Evolutionary conservation across 2,113 vertebrate genomes (phyloP).

Genomic region (Otolemur garnettii): DNA sequence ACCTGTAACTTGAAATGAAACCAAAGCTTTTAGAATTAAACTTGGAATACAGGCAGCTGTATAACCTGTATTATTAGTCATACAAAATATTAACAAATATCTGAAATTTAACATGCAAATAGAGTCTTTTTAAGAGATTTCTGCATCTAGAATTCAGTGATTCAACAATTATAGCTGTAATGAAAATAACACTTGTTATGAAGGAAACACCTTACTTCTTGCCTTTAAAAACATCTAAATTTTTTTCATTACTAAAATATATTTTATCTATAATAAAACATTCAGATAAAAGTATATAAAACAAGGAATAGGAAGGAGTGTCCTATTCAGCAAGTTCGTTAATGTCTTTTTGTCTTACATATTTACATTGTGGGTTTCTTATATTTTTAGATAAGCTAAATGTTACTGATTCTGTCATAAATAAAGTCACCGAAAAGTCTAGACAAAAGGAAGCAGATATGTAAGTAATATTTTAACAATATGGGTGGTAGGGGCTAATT

Average conservation of each 20-base stretch:
- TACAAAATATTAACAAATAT: not conserved
- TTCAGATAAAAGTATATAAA: not conserved
- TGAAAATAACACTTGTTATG: not conserved
- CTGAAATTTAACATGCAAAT: not conserved
- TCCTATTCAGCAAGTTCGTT: not conserved
- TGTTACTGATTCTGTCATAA: slow-evolving; percentile 91
- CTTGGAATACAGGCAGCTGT: slow-evolving; percentile 14
- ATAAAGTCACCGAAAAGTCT: slow-evolving; percentile 90
- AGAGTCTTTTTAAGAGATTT: not conserved
- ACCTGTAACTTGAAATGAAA: not conserved
- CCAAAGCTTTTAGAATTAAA: slow-evolving; percentile 43
- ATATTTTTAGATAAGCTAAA: slow-evolving; percentile 88
- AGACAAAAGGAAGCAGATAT: slow-evolving; percentile 90
- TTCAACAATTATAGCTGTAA: not conserved
- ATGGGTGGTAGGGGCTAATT: not conserved
- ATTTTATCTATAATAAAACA: not conserved
- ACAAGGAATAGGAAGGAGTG: not conserved
- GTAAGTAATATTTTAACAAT: slow-evolving; percentile 85
- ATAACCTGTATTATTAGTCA: not conserved
- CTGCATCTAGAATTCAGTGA: not conserved
- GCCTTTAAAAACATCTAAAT: not conserved
- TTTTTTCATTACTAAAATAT: not conserved
- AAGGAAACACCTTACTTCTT: not conserved
- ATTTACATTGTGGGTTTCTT: not conserved
- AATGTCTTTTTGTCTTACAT: slow-evolving; percentile 2